Evolutionary conservation across 2,888 invertebrate genomes (phyloP).

Genomic region (Osmoderma eremita): DNA sequence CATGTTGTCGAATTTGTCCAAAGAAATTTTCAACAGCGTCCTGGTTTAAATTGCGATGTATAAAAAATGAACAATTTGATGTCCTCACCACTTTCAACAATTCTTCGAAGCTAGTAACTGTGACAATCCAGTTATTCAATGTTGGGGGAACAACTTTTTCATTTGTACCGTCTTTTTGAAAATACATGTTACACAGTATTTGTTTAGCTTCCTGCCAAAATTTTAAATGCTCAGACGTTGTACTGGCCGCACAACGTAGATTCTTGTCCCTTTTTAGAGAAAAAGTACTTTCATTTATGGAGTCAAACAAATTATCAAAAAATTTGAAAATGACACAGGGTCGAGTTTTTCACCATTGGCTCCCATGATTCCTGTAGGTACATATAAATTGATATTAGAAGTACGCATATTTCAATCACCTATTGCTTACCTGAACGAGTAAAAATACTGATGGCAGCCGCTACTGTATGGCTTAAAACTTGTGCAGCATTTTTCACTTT

Average conservation of each 20-base stretch:
- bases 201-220: slow-evolving; percentile 6
- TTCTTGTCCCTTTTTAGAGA: slow-evolving; percentile 4
- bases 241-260: slow-evolving; percentile 22
- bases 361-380: not conserved
- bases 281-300: slow-evolving; percentile 14
- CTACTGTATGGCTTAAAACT: slow-evolving; percentile 28
- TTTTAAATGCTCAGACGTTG: not conserved
- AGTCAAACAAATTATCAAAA: slow-evolving; percentile 23
- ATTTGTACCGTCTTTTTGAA: slow-evolving; percentile 20
- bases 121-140: slow-evolving; percentile 37
- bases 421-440: slow-evolving; percentile 27
- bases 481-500: slow-evolving; percentile 25
- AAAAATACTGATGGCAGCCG: slow-evolving; percentile 17
- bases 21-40: slow-evolving; percentile 46
- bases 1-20: slow-evolving; percentile 43
- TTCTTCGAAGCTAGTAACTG: slow-evolving; percentile 31
- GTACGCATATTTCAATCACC: not conserved
- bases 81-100: slow-evolving; percentile 18
- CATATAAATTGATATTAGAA: not conserved
- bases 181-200: slow-evolving; percentile 18
- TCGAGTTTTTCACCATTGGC: not conserved
- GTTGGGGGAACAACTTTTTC: slow-evolving; percentile 26
- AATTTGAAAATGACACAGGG: not conserved
- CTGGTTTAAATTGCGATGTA: slow-evolving; percentile 42
- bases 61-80: slow-evolving; percentile 21